Evolutionary conservation across 2,888 invertebrate species (phyloP), one percentile per base, ranked within the genome.

Genomic region (Abrostola tripartita): DNA sequence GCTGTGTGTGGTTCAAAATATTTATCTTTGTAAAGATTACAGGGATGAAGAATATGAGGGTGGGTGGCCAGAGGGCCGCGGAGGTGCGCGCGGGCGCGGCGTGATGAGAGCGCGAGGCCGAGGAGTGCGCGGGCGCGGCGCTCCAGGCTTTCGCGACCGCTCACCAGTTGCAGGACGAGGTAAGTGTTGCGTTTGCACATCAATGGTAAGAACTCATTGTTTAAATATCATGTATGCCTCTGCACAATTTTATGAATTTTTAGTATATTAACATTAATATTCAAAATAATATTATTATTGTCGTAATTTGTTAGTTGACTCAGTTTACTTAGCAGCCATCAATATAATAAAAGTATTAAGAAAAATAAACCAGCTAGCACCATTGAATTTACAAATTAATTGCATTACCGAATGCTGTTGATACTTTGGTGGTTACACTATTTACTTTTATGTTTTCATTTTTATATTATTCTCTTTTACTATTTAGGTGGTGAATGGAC

Each of bases 61-160:
- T 77, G 82, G 47, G 71, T 68, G 55, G 77, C 47, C 70, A 65
- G 36, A 71, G 61, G 40, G 61, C 40, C 65, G 74, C 67, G 81
- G 79, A 5, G 76, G 82, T 4, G 86, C 40, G 55, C 82, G 61
- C 59, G 84, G 70, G 0, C 69, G 61, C 2, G 81, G 84, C 0
- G 50, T 35, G 47, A 6, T 37, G 52, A 53, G 86, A 38, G 78
- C 71, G 1, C 65, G 86, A 0, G 86, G 83, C 0, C 79, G 89
- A 0, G 88, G 83, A 0, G 74, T 9, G 1, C 68, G 86, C 0
- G 86, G 84, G 0, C 78, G 86, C n/a, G 86, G 84, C 0, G 81
- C 59, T 0, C 81, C 82, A 0, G 76, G 71, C 62, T 94, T 88
- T 74, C 84, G 90, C 4, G 94, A 93, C 0, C 84, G 90, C 11